Conservation (phyloP, 2,888 invertebrate genomes). For the Tachina fera region DNA sequence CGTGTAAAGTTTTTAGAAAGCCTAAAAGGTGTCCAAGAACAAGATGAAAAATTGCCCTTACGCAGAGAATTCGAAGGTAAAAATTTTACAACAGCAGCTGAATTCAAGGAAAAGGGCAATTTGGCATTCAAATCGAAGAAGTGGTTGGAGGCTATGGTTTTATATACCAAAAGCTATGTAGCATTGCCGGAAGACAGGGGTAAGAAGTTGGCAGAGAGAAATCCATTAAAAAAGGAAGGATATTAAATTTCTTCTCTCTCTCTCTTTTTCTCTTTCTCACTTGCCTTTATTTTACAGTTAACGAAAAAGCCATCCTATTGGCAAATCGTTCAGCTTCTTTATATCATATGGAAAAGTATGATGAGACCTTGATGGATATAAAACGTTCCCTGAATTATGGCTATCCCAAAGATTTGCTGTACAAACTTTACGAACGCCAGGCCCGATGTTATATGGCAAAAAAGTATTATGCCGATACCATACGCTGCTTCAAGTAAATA, state of each 20-base stretch:
- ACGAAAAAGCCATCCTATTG: constrained; percentile 87
- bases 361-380: constrained; percentile 89
- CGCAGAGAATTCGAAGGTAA: constrained; percentile 84
- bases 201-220: constrained; percentile 81
- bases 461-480: constrained; percentile 87
- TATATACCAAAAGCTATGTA: constrained; percentile 88
- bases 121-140: constrained; percentile 88
- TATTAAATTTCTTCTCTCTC: not conserved
- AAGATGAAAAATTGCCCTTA: constrained; percentile 84
- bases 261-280: not conserved
- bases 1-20: constrained; percentile 86
- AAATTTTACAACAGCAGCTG: constrained; percentile 85
- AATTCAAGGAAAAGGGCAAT: constrained; percentile 89
- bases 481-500: constrained; percentile 76
- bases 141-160: constrained; percentile 87
- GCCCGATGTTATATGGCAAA: constrained; percentile 88
- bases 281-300: constrained; percentile 81
- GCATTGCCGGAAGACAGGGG: constrained; percentile 87
- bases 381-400: constrained; percentile 85
- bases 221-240: not conserved
- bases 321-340: constrained; percentile 93
- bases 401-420: constrained; percentile 89
- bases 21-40: constrained; percentile 83
- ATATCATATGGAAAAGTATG: constrained; percentile 88
- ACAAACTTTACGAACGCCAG: constrained; percentile 89